phyloP scores from a whole-genome alignment of 2,797 vertebrate genomes.

The Gymnocypris eckloni region DNA sequence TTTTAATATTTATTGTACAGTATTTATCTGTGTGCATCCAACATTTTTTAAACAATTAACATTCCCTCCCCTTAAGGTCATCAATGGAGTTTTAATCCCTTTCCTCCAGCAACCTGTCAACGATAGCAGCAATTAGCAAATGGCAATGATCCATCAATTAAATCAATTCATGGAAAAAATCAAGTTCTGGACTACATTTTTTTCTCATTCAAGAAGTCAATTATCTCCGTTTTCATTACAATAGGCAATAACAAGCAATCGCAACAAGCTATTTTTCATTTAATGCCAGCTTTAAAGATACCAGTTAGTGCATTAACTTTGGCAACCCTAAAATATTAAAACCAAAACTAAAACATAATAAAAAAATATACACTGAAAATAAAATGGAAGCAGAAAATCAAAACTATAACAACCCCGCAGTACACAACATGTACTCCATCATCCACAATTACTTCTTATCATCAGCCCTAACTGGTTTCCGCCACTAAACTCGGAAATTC shows the following conservation, averaged over 20 bases:
- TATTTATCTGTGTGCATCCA: not conserved
- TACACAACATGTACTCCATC: not conserved
- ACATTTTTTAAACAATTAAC: not conserved
- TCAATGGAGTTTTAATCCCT: not conserved
- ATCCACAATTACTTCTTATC: not conserved
- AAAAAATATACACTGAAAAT: not conserved
- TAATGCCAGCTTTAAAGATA: not conserved
- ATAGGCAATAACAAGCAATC: not conserved
- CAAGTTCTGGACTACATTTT: not conserved
- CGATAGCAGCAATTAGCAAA: not conserved
- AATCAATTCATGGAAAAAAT: too few relatives aligned
- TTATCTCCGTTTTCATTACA: not conserved
- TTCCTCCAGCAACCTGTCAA: not conserved
- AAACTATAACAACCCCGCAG: not conserved
- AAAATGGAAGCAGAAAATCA: not conserved
- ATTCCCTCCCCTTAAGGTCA: not conserved
- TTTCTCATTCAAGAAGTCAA: not conserved
- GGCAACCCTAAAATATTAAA: not conserved
- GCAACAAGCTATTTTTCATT: not conserved
- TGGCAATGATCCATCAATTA: not conserved
- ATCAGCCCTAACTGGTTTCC: not conserved
- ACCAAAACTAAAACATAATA: not conserved
- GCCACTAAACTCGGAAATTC: not conserved
- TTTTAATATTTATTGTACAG: not conserved
- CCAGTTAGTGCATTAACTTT: not conserved